A percentile compares a stretch with the other conserved stretches of the same genome.
Evolutionary conservation across 2,888 invertebrate genomes (phyloP).

Genomic region (Drosophila glabriapex): DNA sequence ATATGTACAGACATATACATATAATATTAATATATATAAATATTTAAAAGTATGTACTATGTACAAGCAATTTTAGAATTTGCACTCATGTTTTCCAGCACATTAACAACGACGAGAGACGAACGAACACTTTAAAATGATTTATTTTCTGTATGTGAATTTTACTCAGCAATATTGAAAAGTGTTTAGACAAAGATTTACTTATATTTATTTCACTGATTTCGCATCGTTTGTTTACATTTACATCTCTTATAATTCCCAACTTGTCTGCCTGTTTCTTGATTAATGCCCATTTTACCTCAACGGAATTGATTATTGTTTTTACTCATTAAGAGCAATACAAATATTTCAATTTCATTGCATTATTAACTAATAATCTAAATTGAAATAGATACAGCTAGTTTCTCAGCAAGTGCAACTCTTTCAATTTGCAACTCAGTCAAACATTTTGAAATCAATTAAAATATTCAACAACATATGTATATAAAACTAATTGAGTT

Average conservation of each 20-base stretch:
- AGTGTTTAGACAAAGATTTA: neutral
- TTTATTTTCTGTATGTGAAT: neutral
- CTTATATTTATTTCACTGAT: neutral
- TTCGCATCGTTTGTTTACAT: neutral
- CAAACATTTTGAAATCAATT: neutral
- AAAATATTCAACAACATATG: neutral
- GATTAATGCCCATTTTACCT: neutral
- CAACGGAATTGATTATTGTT: neutral
- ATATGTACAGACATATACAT: neutral
- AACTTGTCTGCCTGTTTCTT: neutral
- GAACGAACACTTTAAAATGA: conserved; percentile 3
- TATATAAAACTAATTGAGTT: neutral
- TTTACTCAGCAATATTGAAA: neutral
- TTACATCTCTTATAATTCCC: too few species aligned
- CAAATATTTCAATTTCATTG: neutral
- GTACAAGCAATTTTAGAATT: conserved; percentile 20
- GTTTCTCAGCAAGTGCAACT: neutral
- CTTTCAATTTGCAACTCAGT: neutral
- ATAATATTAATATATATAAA: conserved; percentile 20
- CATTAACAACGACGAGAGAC: neutral
- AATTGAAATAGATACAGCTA: neutral
- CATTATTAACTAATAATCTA: neutral
- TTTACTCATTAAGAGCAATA: neutral
- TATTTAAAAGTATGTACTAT: conserved; percentile 2
- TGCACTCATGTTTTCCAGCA: conserved; percentile 24